phyloP scores from a whole-genome alignment of 2,888 invertebrate species.

The Leucophenga montana region DNA sequence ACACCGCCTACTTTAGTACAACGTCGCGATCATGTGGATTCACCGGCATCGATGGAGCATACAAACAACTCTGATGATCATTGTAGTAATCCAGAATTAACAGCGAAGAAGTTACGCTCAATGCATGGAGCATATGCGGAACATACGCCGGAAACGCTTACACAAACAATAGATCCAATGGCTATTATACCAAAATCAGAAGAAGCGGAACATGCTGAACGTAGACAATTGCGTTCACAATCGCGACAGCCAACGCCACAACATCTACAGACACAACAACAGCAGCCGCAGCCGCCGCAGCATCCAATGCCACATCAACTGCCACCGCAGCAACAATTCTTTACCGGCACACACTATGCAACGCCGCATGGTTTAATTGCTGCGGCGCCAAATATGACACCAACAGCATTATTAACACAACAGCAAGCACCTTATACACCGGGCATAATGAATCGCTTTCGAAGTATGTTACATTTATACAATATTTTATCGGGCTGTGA shows the following conservation, averaged over 20 bases:
- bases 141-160: slow-evolving; percentile 61
- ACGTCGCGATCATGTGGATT: slow-evolving; percentile 51
- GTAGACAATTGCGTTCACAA: slow-evolving; percentile 49
- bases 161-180: slow-evolving; percentile 69
- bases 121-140: slow-evolving; percentile 48
- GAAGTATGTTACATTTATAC: slow-evolving; percentile 54
- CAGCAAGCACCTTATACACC: slow-evolving; percentile 63
- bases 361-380: slow-evolving; percentile 51
- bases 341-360: slow-evolving; percentile 45
- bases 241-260: slow-evolving; percentile 45
- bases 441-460: slow-evolving; percentile 62
- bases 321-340: slow-evolving; percentile 55
- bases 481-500: no score
- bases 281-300: slow-evolving; percentile 50
- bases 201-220: slow-evolving; percentile 53
- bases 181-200: slow-evolving; percentile 69
- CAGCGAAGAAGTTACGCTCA: slow-evolving; percentile 49
- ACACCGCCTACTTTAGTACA: slow-evolving; percentile 51
- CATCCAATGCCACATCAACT: slow-evolving; percentile 47
- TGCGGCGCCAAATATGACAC: slow-evolving; percentile 8
- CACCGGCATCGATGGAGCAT: slow-evolving; percentile 52
- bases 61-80: slow-evolving; percentile 56
- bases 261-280: slow-evolving; percentile 49
- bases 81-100: slow-evolving; percentile 39
- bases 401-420: slow-evolving; percentile 46